Conservation (phyloP, 92 coral and sea anemone species). For the Actinernus sp. region DNA sequence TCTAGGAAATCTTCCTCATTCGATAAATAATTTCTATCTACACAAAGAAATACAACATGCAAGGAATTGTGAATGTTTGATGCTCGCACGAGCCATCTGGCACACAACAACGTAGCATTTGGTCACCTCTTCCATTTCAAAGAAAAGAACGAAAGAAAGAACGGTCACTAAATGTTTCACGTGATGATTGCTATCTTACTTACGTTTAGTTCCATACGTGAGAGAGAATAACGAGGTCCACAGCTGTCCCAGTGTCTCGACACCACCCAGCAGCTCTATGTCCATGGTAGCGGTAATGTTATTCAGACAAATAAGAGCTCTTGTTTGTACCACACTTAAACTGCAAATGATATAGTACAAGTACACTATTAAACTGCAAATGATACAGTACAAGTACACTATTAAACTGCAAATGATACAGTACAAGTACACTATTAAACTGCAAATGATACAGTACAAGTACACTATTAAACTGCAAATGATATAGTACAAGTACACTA, state of each 20-base stretch:
- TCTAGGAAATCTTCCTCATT: conserved; percentile 86
- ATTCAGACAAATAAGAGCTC: conserved; percentile 94
- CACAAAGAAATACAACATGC: too few relatives aligned
- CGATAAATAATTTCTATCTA: conserved; percentile 29
- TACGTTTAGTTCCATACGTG: conserved; percentile 80
- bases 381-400: too few relatives aligned
- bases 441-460: too few relatives aligned
- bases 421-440: too few relatives aligned
- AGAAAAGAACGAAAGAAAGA: not conserved
- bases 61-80: too few relatives aligned
- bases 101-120: too few relatives aligned
- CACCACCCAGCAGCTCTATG: conserved; percentile 83
- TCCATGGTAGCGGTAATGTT: conserved; percentile 91
- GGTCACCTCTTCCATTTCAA: too few relatives aligned
- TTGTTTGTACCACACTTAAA: conserved; percentile 79
- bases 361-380: too few relatives aligned
- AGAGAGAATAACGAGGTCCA: conserved; percentile 88
- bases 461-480: too few relatives aligned
- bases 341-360: conserved; percentile 35
- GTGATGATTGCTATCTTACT: not conserved
- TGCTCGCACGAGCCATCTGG: too few relatives aligned
- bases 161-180: not conserved
- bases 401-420: too few relatives aligned
- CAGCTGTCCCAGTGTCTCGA: conserved; percentile 72
- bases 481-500: too few relatives aligned